Base-by-base conservation (phyloP, 2,888 invertebrate genomes). In the Drosophila suboccidentalis region DNA sequence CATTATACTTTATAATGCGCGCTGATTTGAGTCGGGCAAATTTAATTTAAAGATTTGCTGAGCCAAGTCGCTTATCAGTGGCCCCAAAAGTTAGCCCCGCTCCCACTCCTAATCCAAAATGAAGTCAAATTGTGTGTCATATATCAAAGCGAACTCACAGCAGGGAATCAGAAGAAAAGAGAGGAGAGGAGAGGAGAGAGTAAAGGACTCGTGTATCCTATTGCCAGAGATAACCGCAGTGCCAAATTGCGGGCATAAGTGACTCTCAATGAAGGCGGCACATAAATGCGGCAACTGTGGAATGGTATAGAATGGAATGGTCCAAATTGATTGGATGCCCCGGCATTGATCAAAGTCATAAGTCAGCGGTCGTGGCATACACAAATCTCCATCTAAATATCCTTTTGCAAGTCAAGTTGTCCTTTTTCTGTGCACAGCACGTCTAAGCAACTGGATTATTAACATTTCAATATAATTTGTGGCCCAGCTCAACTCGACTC, bases 401-500 rank as follows among this genome's bases (percentile, higher is more conserved):
- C 84, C 89, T 78, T 82, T 87, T 74, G 71, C 82, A 90, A 57
- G 85, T 79, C 71, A 73, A 75, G 82, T 70, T 83, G 85, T 80
- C 80, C 81, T 75, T 87, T 80, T 63, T 49, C 34, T 29, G 36
- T 47, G 69, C 77, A 44, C 80, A 78, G 80, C 83, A 87, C 82
- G 87, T 87, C 89, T 78, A 82, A 79, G 89, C 86, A 78, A 85
- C 85, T 85, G 82, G 89, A 90, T 90, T 90, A 89, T 90, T 82
- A 89, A 90, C 90, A 90, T 90, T 90, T 90, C 82, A 90, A 90
- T 90, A 80, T 84, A 80, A 81, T 86, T 86, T 88, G 80, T 82
- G 71, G 71, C 44, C 61, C 44, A 36, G 54, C 46, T 54, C 53
- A 39, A 15, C 39, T 53, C 53, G 17, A 36, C 17, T 38, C 19